phyloP scores from a whole-genome alignment of 2,797 vertebrate species.

The Poecilia velifera region DNA sequence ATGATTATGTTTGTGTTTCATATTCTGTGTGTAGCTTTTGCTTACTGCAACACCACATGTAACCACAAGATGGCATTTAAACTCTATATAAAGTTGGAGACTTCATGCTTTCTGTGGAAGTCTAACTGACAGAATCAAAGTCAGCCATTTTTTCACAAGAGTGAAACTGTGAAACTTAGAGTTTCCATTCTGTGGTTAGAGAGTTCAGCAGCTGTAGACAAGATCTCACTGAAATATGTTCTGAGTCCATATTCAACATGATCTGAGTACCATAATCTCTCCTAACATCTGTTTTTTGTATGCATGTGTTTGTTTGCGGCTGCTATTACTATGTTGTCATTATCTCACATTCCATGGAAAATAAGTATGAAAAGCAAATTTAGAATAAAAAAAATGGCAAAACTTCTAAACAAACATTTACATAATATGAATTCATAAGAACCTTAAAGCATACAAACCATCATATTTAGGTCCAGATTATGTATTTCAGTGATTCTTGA shows the following conservation, averaged over 20 bases:
- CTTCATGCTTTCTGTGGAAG: background rate
- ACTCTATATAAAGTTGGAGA: constrained; percentile 18
- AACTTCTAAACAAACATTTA: background rate
- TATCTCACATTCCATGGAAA: background rate
- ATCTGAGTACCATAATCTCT: constrained; percentile 42
- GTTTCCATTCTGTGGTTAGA: constrained; percentile 26
- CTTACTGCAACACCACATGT: constrained; percentile 31
- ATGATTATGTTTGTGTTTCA: background rate
- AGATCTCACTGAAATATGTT: constrained; percentile 59
- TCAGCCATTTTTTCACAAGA: background rate
- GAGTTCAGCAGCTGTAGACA: constrained; percentile 42
- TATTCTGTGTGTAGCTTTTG: background rate
- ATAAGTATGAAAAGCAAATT: background rate
- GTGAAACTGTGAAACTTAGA: constrained; percentile 5
- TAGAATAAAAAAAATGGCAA: background rate
- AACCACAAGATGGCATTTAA: constrained; percentile 59
- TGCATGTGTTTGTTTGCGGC: background rate
- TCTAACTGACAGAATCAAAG: constrained; percentile 7
- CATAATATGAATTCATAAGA: background rate
- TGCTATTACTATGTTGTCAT: background rate
- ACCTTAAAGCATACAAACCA: background rate
- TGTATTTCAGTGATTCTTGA: background rate
- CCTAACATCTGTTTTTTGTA: constrained; percentile 9
- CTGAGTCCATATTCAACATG: constrained; percentile 45
- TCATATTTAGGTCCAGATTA: background rate